These are phyloP conservation scores for Himalopsyche phryganea DNA, from an alignment of 1,140 invertebrate species.

Conservation along the genomic window DNA sequence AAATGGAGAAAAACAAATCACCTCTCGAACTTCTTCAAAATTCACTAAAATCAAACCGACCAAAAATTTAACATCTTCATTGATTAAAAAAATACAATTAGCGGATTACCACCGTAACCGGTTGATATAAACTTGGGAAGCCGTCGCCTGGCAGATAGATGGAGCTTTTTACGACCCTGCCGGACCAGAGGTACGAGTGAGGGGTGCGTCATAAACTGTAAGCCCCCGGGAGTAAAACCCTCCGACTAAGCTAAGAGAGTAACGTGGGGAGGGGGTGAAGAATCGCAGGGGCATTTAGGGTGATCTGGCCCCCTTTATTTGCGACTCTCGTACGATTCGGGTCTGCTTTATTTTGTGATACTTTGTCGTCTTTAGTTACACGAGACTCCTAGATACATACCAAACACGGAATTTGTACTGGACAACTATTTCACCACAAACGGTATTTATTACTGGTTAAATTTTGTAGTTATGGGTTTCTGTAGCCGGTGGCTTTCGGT, in stretches of 20 bases:
- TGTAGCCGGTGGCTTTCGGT: no score
- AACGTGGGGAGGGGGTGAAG: constrained; percentile 5
- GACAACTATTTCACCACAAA: no score
- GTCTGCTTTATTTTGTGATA: constrained; percentile 26
- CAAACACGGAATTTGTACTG: no score
- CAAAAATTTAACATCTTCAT: no score
- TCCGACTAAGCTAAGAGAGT: no score
- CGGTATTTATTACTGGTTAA: no score
- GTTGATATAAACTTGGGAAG: constrained; percentile 25
- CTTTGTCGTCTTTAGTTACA: constrained; percentile 24
- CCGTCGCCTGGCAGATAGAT: constrained; percentile 13
- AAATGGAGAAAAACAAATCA: no score
- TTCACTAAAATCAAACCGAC: no score
- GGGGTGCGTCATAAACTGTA: constrained; percentile 23
- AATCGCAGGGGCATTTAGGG: no score
- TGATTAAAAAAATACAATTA: constrained; percentile 2
- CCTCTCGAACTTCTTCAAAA: no score
- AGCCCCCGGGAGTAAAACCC: not conserved
- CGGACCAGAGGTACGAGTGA: constrained; percentile 1
- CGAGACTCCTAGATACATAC: no score
- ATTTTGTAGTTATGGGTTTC: no score
- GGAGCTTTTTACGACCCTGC: constrained; percentile 23
- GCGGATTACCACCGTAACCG: not conserved
- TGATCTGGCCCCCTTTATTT: constrained; percentile 8
- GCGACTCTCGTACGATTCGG: constrained; percentile 10